Base-by-base conservation (phyloP, 2,888 invertebrate genomes). In the Alloplasta piceator region DNA sequence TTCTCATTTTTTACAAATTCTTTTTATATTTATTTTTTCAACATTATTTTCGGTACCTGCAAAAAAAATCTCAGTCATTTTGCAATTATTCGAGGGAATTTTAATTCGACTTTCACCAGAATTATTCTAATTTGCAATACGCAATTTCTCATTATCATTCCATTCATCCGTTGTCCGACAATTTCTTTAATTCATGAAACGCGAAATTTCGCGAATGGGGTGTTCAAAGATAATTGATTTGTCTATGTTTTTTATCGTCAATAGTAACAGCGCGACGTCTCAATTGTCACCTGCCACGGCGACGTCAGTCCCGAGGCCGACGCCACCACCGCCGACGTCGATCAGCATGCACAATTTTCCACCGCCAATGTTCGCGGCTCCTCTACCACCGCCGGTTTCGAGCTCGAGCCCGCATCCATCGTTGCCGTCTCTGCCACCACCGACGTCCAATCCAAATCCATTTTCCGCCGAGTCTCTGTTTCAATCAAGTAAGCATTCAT, bases 381-480 rank as follows among this genome's bases (percentile, higher is more conserved):
- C 96, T 48, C 92, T 95, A 41, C 94, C 94, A 79, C 92, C 93
- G 14, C 91, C 92, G 38, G 92, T 92, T 43, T 89, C 93, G 85
- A 92, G 90, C 79, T 87, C 92, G 72, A 92, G 92, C 87, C 91
- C 92, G 38, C 92, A 92, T 80, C 89, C 92, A 36, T 91, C 91
- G 84, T 86, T 90, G 86, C 88, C 90, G 68, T 89, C 89, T 72
- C 89, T 90, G 86, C 90, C 92, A 61, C 92, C 92, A 39, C 93
- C 93, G 64, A 92, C 93, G 46, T 91, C 93, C 52, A 96, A 96
- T 90, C 96, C 97, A 6, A 97, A 96, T 92, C 97, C 97, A 0
- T 97, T 97, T 93, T 97, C 97, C 9, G 97, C 97, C 6, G 97
- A 97, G 92, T 97, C 97, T 88, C 94, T 97, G 84, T 97, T 97